Evolutionary conservation across 2,113 vertebrate genomes (phyloP).

Genomic region (Amblyopsis rosae): DNA sequence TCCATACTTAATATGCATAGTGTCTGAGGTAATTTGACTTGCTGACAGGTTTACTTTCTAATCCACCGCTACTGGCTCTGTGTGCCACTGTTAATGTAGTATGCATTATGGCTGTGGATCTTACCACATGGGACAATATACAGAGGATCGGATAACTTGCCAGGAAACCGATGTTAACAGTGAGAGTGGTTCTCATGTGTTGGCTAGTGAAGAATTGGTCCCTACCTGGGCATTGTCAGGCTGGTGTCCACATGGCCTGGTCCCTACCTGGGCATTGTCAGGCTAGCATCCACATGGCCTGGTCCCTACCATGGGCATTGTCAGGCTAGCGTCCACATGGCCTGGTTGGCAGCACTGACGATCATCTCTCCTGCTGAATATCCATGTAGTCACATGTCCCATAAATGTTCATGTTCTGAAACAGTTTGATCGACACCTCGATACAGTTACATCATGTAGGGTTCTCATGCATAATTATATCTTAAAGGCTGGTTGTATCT

Average conservation of each 20-base stretch:
- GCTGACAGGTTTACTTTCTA: no score
- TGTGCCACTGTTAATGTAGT: no score
- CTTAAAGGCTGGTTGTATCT: neutral
- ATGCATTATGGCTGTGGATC: constrained; percentile 21
- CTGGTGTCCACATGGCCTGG: neutral
- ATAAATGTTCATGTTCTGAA: neutral
- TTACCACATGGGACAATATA: constrained; percentile 31
- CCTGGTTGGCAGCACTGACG: neutral
- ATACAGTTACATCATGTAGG: no score
- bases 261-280: neutral
- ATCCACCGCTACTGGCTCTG: neutral
- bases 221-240: neutral
- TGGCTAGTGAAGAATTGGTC: constrained; percentile 6
- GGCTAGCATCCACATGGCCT: no score
- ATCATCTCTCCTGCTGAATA: neutral
- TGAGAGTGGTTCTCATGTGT: constrained; percentile 24
- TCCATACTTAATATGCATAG: constrained; percentile 26
- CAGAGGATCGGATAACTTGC: constrained; percentile 40
- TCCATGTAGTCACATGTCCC: no score
- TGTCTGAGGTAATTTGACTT: neutral
- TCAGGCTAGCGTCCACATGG: no score
- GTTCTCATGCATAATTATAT: neutral
- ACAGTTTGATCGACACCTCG: neutral
- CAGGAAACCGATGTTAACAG: constrained; percentile 15
- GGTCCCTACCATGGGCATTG: neutral